Evolutionary conservation across 2,113 vertebrate species (phyloP).

Genomic region (Peromyscus polionotus): DNA sequence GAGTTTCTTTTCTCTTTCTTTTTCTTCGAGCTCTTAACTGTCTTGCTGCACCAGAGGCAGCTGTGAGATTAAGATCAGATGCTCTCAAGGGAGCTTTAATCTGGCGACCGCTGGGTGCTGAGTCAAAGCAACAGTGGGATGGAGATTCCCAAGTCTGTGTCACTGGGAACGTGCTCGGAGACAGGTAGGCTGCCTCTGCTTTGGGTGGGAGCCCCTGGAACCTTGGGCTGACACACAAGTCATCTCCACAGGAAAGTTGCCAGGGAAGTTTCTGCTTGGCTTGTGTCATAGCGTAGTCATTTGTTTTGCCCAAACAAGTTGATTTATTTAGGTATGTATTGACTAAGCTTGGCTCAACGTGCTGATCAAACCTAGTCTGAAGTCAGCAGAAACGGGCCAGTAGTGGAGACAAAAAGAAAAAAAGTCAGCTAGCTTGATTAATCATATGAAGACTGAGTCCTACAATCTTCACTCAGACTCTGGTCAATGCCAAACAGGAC

Average conservation of each 20-base stretch:
- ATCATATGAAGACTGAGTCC: constrained; percentile 7
- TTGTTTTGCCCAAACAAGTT: constrained; percentile 71
- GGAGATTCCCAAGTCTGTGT: neutral
- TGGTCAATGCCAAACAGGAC: neutral
- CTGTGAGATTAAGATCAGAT: constrained; percentile 11
- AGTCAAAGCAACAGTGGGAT: neutral
- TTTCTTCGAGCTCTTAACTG: neutral
- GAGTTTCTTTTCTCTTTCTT: neutral
- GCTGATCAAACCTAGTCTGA: constrained; percentile 48
- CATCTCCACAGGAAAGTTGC: neutral
- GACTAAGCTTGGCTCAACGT: constrained; percentile 45
- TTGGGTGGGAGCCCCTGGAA: neutral
- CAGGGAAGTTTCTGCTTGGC: constrained; percentile 59
- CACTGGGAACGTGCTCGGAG: neutral
- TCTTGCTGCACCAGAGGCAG: neutral
- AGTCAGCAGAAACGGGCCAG: constrained; percentile 39
- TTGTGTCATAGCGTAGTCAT: constrained; percentile 12
- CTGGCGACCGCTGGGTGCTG: neutral
- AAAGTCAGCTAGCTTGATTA: constrained; percentile 56
- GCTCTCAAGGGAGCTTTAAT: constrained; percentile 7
- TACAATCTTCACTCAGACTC: neutral
- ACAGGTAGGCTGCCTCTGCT: constrained; percentile 15
- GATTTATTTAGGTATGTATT: constrained; percentile 67
- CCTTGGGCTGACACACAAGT: neutral
- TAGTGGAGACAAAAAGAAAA: constrained; percentile 25